These are phyloP conservation scores for Halocynthia aurantium DNA, from an alignment of 23 tunicate species.

Conservation along the genomic window DNA sequence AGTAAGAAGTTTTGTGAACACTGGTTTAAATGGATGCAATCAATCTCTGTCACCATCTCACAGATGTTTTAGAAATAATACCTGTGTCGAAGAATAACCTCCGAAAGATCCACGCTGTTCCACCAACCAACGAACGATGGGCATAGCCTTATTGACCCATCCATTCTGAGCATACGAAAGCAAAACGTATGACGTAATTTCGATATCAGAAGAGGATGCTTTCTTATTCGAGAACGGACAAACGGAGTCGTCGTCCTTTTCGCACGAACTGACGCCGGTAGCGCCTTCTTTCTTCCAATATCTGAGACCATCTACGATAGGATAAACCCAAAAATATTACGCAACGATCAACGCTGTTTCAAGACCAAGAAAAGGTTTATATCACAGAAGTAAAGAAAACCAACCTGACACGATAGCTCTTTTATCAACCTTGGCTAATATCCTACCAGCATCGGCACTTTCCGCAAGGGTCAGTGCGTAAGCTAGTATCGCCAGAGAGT, in stretches of 20 bases:
- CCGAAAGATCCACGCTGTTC: slow-evolving; percentile 61
- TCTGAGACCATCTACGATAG: background rate
- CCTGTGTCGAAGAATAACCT: slow-evolving; percentile 82
- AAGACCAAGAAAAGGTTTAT: background rate
- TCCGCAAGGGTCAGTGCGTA: slow-evolving; percentile 73
- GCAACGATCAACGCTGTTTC: background rate
- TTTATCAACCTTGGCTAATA: slow-evolving; percentile 25
- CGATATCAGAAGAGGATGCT: slow-evolving; percentile 49
- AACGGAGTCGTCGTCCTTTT: background rate
- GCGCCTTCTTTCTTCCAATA: background rate
- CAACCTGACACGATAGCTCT: background rate
- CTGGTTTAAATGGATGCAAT: too few relatives aligned
- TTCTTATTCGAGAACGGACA: background rate
- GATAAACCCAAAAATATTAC: background rate
- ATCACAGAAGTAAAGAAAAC: too few relatives aligned
- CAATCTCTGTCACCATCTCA: too few relatives aligned
- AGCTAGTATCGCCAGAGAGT: slow-evolving; percentile 65
- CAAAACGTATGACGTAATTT: slow-evolving; percentile 78
- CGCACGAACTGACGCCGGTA: background rate
- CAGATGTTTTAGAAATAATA: background rate
- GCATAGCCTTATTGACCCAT: slow-evolving; percentile 23
- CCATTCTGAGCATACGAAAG: slow-evolving; percentile 36
- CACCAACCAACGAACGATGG: slow-evolving; percentile 74
- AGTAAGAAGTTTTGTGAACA: too few relatives aligned
- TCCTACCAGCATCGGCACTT: slow-evolving; percentile 39